phyloP scores from a whole-genome alignment of 2,113 vertebrate genomes.

The Oncorhynchus gorbuscha region DNA sequence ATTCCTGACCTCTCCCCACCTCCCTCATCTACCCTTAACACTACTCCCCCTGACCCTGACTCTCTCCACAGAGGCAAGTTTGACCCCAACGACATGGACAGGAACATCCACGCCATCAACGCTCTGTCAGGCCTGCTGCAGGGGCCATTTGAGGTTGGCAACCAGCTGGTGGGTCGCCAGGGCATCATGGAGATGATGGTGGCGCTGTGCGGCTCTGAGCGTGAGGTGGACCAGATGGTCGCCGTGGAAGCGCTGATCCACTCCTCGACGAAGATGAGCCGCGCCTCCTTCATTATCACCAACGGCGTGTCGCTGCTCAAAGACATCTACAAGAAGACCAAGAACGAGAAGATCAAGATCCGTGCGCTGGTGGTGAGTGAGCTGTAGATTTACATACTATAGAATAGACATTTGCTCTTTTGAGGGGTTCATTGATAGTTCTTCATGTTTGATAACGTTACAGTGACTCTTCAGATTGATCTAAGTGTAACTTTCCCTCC shows the following conservation, averaged over 20 bases:
- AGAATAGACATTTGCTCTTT: background rate
- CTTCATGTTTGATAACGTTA: background rate
- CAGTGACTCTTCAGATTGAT: too few relatives aligned
- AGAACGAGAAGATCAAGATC: constrained; percentile 97
- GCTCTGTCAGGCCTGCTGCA: constrained; percentile 90
- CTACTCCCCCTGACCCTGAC: background rate
- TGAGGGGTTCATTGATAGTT: background rate
- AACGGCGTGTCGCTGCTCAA: constrained; percentile 91
- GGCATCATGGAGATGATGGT: constrained; percentile 99
- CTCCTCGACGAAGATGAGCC: constrained; percentile 90
- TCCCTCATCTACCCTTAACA: background rate
- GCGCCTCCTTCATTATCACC: constrained; percentile 93
- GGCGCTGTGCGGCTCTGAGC: constrained; percentile 87
- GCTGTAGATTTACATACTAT: too few relatives aligned
- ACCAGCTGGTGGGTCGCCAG: constrained; percentile 84
- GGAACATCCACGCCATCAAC: constrained; percentile 92
- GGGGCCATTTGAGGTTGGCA: constrained; percentile 93
- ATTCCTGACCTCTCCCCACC: background rate
- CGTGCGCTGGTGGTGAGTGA: constrained; percentile 89
- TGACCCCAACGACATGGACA: constrained; percentile 95
- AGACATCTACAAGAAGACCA: constrained; percentile 96
- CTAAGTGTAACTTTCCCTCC: background rate
- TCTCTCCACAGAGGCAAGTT: constrained; percentile 83
- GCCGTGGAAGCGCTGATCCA: constrained; percentile 95
- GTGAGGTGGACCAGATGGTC: constrained; percentile 93